These are phyloP conservation scores for Ptychochromis oligacanthus DNA, from an alignment of 2,113 vertebrate species.

Conservation along the genomic window DNA sequence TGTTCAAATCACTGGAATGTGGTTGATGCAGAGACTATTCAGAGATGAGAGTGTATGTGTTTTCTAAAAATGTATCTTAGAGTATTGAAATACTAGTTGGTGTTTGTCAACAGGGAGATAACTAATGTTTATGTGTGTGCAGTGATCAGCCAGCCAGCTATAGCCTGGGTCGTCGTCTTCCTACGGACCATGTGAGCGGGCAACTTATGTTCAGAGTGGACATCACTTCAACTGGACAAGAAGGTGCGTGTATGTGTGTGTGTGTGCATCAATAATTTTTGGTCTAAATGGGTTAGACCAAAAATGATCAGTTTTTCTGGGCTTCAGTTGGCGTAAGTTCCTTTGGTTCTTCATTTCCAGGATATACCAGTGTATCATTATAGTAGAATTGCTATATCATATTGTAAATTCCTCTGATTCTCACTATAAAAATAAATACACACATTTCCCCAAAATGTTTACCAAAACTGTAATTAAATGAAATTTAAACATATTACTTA, in stretches of 20 bases:
- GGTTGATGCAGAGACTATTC: not conserved
- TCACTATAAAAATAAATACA: no score
- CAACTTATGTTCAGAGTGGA: conserved; percentile 93
- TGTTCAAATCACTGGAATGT: not conserved
- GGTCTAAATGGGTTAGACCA: not conserved
- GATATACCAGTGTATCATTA: no score
- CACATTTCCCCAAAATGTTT: no score
- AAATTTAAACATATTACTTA: not conserved
- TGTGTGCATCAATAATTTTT: not conserved
- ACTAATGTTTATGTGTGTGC: not conserved
- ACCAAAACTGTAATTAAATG: not conserved
- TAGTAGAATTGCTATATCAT: no score
- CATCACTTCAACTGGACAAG: conserved; percentile 89
- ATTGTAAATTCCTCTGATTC: no score
- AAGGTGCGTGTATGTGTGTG: conserved; percentile 82
- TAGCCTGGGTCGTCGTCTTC: conserved; percentile 91
- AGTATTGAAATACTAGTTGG: not conserved
- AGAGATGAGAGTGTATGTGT: not conserved
- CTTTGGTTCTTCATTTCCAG: no score
- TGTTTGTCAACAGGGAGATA: not conserved
- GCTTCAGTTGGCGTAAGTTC: no score
- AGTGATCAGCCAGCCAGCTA: conserved; percentile 92
- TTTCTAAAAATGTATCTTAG: not conserved
- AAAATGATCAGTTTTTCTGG: no score
- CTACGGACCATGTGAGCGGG: conserved; percentile 96